Evolutionary conservation across 2,113 vertebrate species (phyloP).

Genomic region (Natator depressus): DNA sequence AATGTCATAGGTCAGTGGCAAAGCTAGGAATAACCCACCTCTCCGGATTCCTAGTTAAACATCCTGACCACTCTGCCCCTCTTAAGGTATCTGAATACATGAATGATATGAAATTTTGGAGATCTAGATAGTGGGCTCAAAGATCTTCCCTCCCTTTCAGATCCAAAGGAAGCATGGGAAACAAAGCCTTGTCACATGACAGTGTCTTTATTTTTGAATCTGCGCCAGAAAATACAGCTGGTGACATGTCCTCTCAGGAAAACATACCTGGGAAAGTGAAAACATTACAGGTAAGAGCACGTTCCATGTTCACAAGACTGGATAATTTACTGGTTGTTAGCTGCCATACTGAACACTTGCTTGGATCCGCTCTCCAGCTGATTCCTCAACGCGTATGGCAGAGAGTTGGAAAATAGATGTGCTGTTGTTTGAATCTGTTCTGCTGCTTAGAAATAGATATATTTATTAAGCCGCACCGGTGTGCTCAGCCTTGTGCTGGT

Average conservation of each 20-base stretch:
- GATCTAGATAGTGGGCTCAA: not conserved
- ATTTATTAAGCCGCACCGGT: not conserved
- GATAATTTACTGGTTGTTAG: not conserved
- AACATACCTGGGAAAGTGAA: conserved; percentile 87
- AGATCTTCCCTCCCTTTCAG: conserved; percentile 71
- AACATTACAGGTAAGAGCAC: conserved; percentile 84
- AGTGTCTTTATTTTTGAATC: conserved; percentile 86
- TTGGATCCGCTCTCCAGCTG: not conserved
- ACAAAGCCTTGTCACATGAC: conserved; percentile 91
- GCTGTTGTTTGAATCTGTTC: not conserved
- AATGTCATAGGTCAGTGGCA: not conserved
- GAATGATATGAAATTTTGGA: not conserved
- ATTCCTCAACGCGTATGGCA: not conserved
- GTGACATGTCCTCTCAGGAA: conserved; percentile 80
- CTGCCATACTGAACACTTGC: not conserved
- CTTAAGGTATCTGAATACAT: not conserved
- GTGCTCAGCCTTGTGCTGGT: not conserved
- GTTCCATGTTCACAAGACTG: not conserved
- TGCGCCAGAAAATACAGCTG: conserved; percentile 71
- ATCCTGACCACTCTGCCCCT: not conserved
- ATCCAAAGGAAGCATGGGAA: conserved; percentile 83
- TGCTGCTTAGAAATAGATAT: not conserved
- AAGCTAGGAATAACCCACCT: not conserved
- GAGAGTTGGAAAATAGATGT: not conserved
- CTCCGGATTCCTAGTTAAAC: not conserved